Evolutionary conservation across 2,113 vertebrate genomes (phyloP).

Genomic region (Notiomystis cincta): DNA sequence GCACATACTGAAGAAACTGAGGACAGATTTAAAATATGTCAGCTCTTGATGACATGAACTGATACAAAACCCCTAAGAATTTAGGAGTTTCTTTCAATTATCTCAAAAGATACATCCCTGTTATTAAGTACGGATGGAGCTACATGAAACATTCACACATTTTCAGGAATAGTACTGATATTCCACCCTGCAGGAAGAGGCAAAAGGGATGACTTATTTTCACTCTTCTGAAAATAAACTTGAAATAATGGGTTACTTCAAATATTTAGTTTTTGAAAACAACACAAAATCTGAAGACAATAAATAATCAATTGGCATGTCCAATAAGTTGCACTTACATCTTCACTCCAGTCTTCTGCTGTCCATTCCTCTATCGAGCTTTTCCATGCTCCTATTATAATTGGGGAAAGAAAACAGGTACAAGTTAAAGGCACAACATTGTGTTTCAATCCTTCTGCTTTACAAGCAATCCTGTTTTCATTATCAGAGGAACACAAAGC

Average conservation of each 20-base stretch:
- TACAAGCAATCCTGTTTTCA: not conserved
- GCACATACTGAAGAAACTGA: not conserved
- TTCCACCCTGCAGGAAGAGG: not conserved
- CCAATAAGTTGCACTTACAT: slow-evolving; percentile 75
- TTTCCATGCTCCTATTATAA: slow-evolving; percentile 82
- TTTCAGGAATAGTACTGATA: not conserved
- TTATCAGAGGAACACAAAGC: not conserved
- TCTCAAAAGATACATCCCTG: not conserved
- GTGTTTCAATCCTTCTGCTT: not conserved
- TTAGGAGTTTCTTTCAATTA: not conserved
- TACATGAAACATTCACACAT: not conserved
- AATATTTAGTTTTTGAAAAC: not conserved
- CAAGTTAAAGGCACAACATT: not conserved
- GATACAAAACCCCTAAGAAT: not conserved
- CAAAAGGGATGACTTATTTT: not conserved
- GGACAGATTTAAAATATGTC: not conserved
- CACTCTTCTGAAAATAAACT: not conserved
- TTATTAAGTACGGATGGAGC: not conserved
- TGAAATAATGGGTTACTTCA: not conserved
- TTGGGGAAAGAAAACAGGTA: not conserved
- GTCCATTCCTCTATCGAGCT: slow-evolving; percentile 91
- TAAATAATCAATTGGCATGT: not conserved
- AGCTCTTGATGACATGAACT: not conserved
- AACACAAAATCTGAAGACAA: not conserved
- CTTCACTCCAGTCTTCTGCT: slow-evolving; percentile 95